Percentiles rank a stretch among this genome's conserved stretches.
phyloP scores from a whole-genome alignment of 2,888 invertebrate genomes.

The Mythimna loreyi region DNA sequence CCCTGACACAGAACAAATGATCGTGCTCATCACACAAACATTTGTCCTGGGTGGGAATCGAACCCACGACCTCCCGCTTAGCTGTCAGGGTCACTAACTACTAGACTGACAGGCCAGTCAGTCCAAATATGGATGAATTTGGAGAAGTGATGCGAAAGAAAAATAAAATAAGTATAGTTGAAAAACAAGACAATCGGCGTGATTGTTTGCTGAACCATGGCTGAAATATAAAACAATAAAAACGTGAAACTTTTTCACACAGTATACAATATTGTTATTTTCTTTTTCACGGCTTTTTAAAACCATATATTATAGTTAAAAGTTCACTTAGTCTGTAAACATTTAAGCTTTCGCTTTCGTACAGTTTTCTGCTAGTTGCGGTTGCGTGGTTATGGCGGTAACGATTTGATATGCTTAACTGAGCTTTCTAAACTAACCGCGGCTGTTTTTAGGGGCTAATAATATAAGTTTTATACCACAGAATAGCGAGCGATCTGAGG shows the following conservation, averaged over 20 bases:
- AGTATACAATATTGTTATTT: background rate
- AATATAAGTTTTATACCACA: background rate
- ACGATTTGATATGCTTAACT: constrained; percentile 44
- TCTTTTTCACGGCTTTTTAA: constrained; percentile 1
- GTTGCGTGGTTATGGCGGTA: constrained; percentile 45
- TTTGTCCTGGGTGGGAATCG: too few relatives aligned
- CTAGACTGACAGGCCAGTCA: too few relatives aligned
- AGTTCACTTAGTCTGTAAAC: constrained; percentile 31
- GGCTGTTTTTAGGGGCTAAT: constrained; percentile 30
- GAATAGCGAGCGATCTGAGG: background rate
- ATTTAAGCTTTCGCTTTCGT: constrained; percentile 53
- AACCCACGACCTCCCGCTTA: too few relatives aligned
- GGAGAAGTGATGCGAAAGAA: too few relatives aligned
- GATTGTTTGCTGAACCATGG: too few relatives aligned
- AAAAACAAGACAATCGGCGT: too few relatives aligned
- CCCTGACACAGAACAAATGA: too few relatives aligned
- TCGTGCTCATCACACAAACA: too few relatives aligned
- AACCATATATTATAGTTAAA: constrained; percentile 9
- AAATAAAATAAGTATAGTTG: too few relatives aligned
- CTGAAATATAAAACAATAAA: background rate
- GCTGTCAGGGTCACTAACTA: too few relatives aligned
- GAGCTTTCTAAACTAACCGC: constrained; percentile 57
- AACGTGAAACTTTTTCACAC: background rate
- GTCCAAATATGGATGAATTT: too few relatives aligned
- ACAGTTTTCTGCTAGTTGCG: constrained; percentile 52